Conservation (phyloP, 2,113 vertebrate species). For the Trachemys scripta region DNA sequence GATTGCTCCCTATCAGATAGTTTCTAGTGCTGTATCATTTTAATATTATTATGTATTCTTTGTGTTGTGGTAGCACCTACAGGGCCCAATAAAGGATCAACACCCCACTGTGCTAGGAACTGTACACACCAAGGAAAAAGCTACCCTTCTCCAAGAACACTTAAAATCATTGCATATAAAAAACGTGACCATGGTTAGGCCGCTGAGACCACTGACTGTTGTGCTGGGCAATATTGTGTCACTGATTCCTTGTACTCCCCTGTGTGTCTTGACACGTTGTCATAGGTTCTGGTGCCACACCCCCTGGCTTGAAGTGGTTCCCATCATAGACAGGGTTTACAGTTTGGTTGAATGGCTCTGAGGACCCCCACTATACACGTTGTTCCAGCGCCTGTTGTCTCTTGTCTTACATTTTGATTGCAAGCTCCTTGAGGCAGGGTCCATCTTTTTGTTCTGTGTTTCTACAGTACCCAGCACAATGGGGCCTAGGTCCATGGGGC, state of each 20-base stretch:
- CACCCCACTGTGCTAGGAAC: neutral
- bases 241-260: neutral
- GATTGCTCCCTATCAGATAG: slow-evolving; percentile 45
- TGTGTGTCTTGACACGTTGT: neutral
- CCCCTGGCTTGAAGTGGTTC: too few relatives aligned
- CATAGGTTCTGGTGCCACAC: too few relatives aligned
- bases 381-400: too few relatives aligned
- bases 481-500: too few relatives aligned
- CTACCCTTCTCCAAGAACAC: neutral
- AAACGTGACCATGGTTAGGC: neutral
- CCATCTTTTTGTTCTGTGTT: neutral
- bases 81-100: neutral
- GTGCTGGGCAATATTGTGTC: neutral
- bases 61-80: neutral
- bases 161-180: neutral
- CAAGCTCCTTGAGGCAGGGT: neutral
- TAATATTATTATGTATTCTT: slow-evolving; percentile 49
- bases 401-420: neutral
- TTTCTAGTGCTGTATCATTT: slow-evolving; percentile 45
- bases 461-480: neutral
- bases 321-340: too few relatives aligned
- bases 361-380: too few relatives aligned
- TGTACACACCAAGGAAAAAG: neutral
- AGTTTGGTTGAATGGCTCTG: too few relatives aligned
- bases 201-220: neutral